A percentile compares a stretch with the other conserved stretches of the same genome.
phyloP scores from a whole-genome alignment of 2,113 vertebrate genomes.

The Larimichthys crocea region DNA sequence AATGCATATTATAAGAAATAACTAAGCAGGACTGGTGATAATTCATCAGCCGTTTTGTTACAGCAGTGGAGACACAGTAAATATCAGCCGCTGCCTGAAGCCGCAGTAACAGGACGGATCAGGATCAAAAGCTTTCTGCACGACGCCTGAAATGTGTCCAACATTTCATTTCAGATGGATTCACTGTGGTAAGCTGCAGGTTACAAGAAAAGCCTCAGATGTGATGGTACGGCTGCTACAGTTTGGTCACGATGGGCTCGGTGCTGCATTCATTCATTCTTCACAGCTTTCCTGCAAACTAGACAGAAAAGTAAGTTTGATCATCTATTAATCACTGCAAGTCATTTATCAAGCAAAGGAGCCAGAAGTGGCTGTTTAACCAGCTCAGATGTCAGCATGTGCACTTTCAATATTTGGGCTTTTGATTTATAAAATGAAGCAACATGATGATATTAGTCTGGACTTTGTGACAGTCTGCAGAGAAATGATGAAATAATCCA shows the following conservation, averaged over 20 bases:
- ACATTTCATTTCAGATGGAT: conserved; percentile 60
- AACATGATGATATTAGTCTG: background rate
- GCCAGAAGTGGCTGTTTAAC: background rate
- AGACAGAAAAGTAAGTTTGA: conserved; percentile 3
- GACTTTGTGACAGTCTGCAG: background rate
- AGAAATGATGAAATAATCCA: background rate
- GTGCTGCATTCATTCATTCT: background rate
- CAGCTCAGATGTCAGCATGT: background rate
- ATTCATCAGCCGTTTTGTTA: conserved; percentile 10
- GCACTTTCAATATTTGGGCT: too few species aligned
- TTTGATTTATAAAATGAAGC: background rate
- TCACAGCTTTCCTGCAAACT: conserved; percentile 23
- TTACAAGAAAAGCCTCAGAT: conserved; percentile 42
- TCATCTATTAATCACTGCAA: conserved; percentile 11
- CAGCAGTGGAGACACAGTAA: conserved; percentile 30
- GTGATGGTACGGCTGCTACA: conserved; percentile 16
- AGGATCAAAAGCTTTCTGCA: conserved; percentile 56
- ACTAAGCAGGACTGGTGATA: conserved; percentile 20
- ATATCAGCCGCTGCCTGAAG: conserved; percentile 49
- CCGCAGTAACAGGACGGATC: conserved; percentile 49
- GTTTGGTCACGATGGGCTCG: conserved; percentile 15
- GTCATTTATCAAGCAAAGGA: background rate
- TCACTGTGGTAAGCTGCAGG: conserved; percentile 50
- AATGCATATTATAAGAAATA: conserved; percentile 9
- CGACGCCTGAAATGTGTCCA: conserved; percentile 27